phyloP scores from a whole-genome alignment of 1,140 invertebrate genomes.

The Aphaenogaster rudis region DNA sequence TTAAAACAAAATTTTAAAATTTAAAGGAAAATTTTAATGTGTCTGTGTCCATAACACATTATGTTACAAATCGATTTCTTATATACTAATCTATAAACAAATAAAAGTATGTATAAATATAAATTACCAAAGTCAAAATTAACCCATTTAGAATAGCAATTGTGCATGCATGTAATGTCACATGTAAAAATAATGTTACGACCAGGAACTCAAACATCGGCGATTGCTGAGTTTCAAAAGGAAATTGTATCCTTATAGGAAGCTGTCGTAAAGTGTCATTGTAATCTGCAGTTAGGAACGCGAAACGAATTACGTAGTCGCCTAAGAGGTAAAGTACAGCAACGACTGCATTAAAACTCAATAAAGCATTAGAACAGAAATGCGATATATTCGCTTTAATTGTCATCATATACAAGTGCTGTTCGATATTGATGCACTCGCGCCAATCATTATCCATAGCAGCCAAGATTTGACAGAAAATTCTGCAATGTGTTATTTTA shows the following conservation, averaged over 20 bases:
- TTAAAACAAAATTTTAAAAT: too few relatives aligned
- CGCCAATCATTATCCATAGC: slow-evolving; percentile 34
- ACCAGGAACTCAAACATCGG: slow-evolving; percentile 23
- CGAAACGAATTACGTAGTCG: neutral
- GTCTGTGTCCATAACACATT: neutral
- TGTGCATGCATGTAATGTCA: neutral
- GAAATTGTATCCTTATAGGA: slow-evolving; percentile 19
- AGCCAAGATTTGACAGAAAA: neutral
- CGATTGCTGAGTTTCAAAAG: slow-evolving; percentile 24
- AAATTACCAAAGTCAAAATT: slow-evolving; percentile 26
- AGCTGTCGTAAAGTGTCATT: slow-evolving; percentile 8
- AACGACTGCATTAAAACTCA: neutral
- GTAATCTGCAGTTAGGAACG: neutral
- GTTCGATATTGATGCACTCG: neutral
- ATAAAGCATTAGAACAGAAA: slow-evolving; percentile 4
- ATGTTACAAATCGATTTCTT: neutral
- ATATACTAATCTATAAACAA: neutral
- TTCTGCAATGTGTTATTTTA: slow-evolving; percentile 2
- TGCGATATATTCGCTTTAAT: slow-evolving; percentile 22
- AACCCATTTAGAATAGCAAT: neutral
- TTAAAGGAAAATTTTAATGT: neutral
- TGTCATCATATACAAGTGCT: slow-evolving; percentile 31
- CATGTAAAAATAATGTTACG: neutral
- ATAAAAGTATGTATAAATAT: neutral
- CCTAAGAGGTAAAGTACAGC: neutral